Evolutionary conservation across 2,797 vertebrate genomes (phyloP).

Genomic region (Coreius guichenoti): DNA sequence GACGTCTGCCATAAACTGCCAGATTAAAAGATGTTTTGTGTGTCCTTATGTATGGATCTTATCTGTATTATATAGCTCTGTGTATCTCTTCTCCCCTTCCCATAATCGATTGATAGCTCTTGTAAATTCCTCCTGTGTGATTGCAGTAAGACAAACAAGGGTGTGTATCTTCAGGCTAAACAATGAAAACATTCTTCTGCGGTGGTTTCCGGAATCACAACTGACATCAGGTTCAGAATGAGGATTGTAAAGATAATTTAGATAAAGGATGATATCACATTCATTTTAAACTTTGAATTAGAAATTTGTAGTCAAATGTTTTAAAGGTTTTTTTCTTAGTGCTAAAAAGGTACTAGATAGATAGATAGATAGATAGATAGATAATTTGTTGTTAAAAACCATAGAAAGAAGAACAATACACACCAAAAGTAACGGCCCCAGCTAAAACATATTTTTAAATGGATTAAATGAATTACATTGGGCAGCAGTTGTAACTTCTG

Average conservation of each 20-base stretch:
- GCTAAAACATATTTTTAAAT: conserved; percentile 22
- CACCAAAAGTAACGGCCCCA: background rate
- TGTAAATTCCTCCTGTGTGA: conserved; percentile 56
- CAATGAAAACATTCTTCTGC: conserved; percentile 40
- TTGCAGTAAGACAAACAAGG: conserved; percentile 55
- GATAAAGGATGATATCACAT: too few relatives aligned
- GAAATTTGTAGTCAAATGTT: background rate
- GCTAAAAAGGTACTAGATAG: background rate
- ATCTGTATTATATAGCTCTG: conserved; percentile 50
- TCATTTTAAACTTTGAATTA: background rate
- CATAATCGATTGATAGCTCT: conserved; percentile 57
- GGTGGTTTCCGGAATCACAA: conserved; percentile 6
- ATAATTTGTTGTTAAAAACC: background rate
- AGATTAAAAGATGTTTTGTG: conserved; percentile 41
- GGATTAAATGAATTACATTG: conserved; percentile 19
- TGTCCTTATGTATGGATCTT: conserved; percentile 51
- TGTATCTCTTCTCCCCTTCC: conserved; percentile 44
- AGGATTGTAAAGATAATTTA: background rate
- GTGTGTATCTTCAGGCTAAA: conserved; percentile 47
- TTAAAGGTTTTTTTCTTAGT: background rate
- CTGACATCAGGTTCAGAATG: background rate
- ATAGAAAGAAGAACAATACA: too few relatives aligned
- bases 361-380: background rate
- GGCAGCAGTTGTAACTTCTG: conserved; percentile 1
- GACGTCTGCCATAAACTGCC: conserved; percentile 63